Base-by-base conservation (phyloP, 2,797 vertebrate genomes). In the Pipistrellus kuhlii region DNA sequence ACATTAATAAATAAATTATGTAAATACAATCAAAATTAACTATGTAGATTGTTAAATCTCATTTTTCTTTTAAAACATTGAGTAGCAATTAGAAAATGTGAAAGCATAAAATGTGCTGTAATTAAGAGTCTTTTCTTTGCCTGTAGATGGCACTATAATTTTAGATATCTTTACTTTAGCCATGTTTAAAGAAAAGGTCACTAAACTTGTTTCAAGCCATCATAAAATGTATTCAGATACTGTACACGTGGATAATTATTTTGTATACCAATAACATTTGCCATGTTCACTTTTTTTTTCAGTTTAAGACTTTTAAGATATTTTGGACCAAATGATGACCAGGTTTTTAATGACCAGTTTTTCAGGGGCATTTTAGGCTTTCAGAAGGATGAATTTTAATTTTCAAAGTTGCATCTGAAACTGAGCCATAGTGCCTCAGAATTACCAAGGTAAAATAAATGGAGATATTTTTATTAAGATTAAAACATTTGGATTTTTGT, bases 81-180 rank as follows among this genome's bases (percentile, higher is more conserved):
- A 88, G 8, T 73, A 72, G 41, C 53, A 66, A 5, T 93, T 95
- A 78, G 84, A 88, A 96, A 76, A 66, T 68, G 41, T 7, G 35
- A 53, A 82, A 81, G 2, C 32, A 44, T 82, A 48, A 66, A 92
- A 57, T 83, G 27, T 75, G 35, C n/a, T 25, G 3, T 90, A 57
- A 55, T 32, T 71, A 53, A 51, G 94, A 55, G 23, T 92, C 64
- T 77, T 64, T 76, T 55, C n/a, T 68, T 88, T 68, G n/a, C 93
- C 98, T 96, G 88, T 93, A 98, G 98, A 68, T 98, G 98, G 98
- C 97, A 95, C 95, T 96, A 41, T 96, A 91, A 93, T 91, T 97
- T 98, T 95, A 97, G 91, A 46, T 91, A 93, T 94, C 78, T 35
- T 9, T 72, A 64, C 15, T 68, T 57, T 1, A n/a, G 27, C 14